Evolutionary conservation across 2,113 vertebrate genomes (phyloP).

Genomic region (Panthera tigris): DNA sequence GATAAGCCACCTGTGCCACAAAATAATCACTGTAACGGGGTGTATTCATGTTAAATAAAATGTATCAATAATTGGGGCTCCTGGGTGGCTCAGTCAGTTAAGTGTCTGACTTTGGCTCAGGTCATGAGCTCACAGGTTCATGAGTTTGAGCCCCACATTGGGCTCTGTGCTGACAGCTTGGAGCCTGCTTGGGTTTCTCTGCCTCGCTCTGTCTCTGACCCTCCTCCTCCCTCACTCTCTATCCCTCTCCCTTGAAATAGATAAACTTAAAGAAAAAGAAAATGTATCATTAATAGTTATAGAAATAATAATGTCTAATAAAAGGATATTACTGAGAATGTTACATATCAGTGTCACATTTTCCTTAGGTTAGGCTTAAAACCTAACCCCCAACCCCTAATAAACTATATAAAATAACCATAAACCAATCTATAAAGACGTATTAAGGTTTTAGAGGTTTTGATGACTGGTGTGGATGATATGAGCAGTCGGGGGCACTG

Average conservation of each 20-base stretch:
- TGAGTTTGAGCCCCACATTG: no score
- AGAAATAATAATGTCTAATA: background rate
- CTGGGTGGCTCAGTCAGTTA: no score
- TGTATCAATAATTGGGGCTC: background rate
- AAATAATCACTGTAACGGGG: constrained; percentile 5
- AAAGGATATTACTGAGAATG: background rate
- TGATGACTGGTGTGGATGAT: background rate
- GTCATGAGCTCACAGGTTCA: no score
- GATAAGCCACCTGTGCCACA: background rate
- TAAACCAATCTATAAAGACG: background rate
- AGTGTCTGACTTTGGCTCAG: no score
- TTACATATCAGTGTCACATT: background rate
- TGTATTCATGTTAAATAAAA: constrained; percentile 3
- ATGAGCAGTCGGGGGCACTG: background rate
- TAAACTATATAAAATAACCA: background rate
- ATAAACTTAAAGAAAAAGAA: background rate
- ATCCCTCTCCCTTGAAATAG: no score
- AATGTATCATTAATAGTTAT: background rate
- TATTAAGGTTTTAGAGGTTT: background rate
- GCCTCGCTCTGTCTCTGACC: no score
- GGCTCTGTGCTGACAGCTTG: no score
- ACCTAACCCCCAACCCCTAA: background rate
- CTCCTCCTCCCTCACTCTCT: no score
- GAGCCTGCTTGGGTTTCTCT: no score
- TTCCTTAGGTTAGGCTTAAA: constrained; percentile 42